phyloP scores from a whole-genome alignment of 1,140 invertebrate species.

The Stegodyphus dumicola region DNA sequence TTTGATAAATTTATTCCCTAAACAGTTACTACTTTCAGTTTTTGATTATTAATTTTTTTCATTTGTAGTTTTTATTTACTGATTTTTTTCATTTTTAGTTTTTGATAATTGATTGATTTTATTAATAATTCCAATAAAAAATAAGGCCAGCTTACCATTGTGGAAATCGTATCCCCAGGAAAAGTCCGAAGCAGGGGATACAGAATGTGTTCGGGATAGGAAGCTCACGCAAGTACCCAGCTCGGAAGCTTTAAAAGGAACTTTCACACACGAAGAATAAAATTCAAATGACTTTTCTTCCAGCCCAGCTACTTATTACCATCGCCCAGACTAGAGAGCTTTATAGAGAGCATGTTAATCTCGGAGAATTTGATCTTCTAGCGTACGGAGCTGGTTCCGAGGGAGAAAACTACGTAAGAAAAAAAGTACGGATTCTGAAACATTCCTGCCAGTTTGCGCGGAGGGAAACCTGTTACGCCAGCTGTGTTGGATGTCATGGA shows the following conservation, averaged over 20 bases:
- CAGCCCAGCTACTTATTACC: neutral
- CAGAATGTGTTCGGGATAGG: constrained; percentile 24
- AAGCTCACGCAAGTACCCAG: constrained; percentile 57
- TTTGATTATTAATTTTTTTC: too few species aligned
- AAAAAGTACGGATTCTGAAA: neutral
- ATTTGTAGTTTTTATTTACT: too few species aligned
- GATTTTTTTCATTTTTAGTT: too few species aligned
- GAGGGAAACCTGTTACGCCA: constrained; percentile 48
- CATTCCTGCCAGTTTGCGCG: too few species aligned
- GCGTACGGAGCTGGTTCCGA: neutral
- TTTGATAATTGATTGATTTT: too few species aligned
- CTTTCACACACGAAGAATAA: neutral
- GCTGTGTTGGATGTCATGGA: constrained; percentile 23
- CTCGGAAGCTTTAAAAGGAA: constrained; percentile 17
- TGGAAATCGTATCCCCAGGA: constrained; percentile 53
- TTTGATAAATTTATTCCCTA: too few species aligned
- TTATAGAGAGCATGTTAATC: neutral
- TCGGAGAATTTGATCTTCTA: neutral
- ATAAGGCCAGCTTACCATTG: constrained; percentile 40
- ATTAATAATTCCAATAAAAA: neutral
- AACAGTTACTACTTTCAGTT: too few species aligned
- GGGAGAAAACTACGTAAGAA: constrained; percentile 7
- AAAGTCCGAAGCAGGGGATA: constrained; percentile 35
- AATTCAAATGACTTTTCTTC: neutral
- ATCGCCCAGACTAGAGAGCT: neutral